Percentiles rank a stretch among this genome's conserved stretches.
These are phyloP conservation scores for Phortica magna DNA, from an alignment of 2,888 invertebrate genomes.

Conservation along the genomic window DNA sequence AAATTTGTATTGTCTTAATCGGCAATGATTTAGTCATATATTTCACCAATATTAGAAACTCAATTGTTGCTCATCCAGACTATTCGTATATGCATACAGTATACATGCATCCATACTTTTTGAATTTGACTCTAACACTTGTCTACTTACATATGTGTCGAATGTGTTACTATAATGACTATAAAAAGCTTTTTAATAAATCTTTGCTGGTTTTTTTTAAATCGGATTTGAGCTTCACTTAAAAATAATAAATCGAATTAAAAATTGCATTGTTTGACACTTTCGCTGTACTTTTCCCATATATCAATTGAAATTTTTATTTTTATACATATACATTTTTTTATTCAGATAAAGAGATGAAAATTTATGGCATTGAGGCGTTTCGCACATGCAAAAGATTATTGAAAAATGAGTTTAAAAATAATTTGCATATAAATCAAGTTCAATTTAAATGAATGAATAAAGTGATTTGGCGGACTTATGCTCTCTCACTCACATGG, in stretches of 20 bases:
- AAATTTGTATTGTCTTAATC: too few species aligned
- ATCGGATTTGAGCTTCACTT: not conserved
- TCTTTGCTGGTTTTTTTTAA: too few species aligned
- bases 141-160: too few species aligned
- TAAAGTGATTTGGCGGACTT: constrained; percentile 43
- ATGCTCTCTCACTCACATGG: not conserved
- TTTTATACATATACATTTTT: constrained; percentile 43
- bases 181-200: too few species aligned
- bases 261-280: constrained; percentile 33
- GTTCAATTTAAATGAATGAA: constrained; percentile 63
- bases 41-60: too few species aligned
- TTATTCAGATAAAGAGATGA: not conserved
- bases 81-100: too few species aligned
- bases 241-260: constrained; percentile 29
- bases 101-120: too few species aligned
- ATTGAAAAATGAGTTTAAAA: constrained; percentile 51
- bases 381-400: constrained; percentile 45
- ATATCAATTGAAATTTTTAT: constrained; percentile 37
- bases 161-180: too few species aligned
- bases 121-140: too few species aligned
- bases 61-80: too few species aligned
- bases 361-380: constrained; percentile 42
- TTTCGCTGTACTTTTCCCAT: constrained; percentile 36
- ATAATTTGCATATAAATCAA: constrained; percentile 57
- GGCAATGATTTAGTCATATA: too few species aligned